A percentile compares a stretch with the other conserved stretches of the same genome.
phyloP scores from a whole-genome alignment of 2,113 vertebrate species.

The Sorex araneus region DNA sequence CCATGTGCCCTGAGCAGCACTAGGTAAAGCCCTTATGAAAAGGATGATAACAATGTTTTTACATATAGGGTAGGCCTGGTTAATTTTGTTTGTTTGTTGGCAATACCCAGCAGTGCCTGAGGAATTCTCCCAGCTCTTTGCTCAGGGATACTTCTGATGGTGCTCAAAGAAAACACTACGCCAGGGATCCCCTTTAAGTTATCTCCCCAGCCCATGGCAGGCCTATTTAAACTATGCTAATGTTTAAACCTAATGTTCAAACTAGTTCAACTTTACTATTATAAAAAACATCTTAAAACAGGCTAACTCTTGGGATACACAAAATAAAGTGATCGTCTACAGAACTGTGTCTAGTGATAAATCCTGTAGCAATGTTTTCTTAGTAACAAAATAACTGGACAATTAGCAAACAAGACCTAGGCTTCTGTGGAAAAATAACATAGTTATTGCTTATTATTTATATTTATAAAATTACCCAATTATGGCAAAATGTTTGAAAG shows the following conservation, averaged over 20 bases:
- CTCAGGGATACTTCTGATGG: too few relatives aligned
- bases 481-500: too few relatives aligned
- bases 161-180: background rate
- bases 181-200: too few relatives aligned
- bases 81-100: too few relatives aligned
- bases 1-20: too few relatives aligned
- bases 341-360: background rate
- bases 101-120: too few relatives aligned
- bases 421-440: background rate
- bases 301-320: background rate
- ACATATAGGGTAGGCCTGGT: too few relatives aligned
- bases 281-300: background rate
- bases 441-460: background rate
- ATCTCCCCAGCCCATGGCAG: background rate
- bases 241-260: background rate
- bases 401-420: background rate
- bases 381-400: background rate
- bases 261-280: background rate
- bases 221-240: constrained; percentile 26
- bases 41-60: too few relatives aligned
- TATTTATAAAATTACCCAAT: background rate
- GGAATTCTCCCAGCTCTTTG: too few relatives aligned
- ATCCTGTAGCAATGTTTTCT: background rate
- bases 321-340: background rate
- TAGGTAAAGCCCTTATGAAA: too few relatives aligned